A percentile compares a stretch with the other conserved stretches of the same genome.
Conservation (phyloP, 1,140 invertebrate genomes). For the Drosophila elegans region DNA sequence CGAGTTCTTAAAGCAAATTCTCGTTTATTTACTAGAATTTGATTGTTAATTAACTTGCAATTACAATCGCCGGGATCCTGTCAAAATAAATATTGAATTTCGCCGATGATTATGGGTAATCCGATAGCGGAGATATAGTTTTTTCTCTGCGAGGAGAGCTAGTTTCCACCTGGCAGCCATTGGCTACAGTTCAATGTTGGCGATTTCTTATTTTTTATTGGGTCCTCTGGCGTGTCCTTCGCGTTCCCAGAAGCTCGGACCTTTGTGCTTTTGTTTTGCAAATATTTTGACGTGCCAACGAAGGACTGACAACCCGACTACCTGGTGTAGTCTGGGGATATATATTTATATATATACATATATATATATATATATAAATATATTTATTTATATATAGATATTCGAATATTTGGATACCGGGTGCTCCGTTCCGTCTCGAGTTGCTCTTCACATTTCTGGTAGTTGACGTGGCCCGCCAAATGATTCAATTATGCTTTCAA, state of each 20-base stretch:
- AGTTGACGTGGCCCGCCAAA: slow-evolving; percentile 54
- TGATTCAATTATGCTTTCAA: slow-evolving; percentile 69
- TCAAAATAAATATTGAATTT: slow-evolving; percentile 81
- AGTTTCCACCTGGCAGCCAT: slow-evolving; percentile 41
- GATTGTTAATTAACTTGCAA: slow-evolving; percentile 79
- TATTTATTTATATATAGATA: not conserved
- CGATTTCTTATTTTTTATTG: not conserved
- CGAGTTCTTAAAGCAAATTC: slow-evolving; percentile 53
- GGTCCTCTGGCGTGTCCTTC: slow-evolving; percentile 55
- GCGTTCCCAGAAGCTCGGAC: slow-evolving; percentile 44
- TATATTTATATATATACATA: not conserved
- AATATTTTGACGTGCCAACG: slow-evolving; percentile 75
- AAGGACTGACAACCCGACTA: slow-evolving; percentile 9
- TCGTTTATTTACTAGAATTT: slow-evolving; percentile 44
- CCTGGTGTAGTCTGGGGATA: slow-evolving; percentile 2
- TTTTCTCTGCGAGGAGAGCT: not conserved
- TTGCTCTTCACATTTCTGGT: slow-evolving; percentile 38
- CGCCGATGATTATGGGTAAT: slow-evolving; percentile 20
- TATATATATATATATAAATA: not conserved
- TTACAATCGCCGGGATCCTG: slow-evolving; percentile 52
- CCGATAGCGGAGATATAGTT: slow-evolving; percentile 13
- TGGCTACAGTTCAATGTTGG: slow-evolving; percentile 23
- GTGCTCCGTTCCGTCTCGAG: slow-evolving; percentile 34
- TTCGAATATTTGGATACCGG: slow-evolving; percentile 34
- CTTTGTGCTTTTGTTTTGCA: slow-evolving; percentile 72